Conservation (phyloP, 2,888 invertebrate species). For the Plagodis pulveraria region DNA sequence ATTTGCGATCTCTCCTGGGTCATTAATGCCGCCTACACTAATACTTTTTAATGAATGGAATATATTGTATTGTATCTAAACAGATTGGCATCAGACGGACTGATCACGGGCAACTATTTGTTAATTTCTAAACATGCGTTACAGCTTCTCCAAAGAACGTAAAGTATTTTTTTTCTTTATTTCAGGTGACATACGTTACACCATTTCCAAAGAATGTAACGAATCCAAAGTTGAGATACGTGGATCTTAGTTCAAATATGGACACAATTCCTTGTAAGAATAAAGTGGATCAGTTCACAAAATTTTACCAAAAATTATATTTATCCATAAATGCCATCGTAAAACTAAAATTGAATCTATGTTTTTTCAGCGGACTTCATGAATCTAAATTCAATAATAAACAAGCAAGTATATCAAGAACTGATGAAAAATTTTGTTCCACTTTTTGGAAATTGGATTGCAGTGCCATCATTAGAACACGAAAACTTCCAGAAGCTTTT, state of each 20-base stretch:
- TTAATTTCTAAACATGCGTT: too few relatives aligned
- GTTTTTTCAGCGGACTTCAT: not conserved
- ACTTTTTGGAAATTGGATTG: not conserved
- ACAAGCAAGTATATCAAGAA: not conserved
- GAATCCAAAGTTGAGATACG: not conserved
- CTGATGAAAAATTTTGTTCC: not conserved
- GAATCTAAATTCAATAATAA: not conserved
- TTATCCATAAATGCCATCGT: too few relatives aligned
- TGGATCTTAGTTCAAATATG: not conserved
- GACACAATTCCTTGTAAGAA: not conserved
- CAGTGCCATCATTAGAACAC: not conserved
- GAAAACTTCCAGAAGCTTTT: constrained; percentile 8
- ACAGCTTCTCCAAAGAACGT: too few relatives aligned
- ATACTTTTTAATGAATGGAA: too few relatives aligned
- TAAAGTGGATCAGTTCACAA: too few relatives aligned
- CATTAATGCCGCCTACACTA: too few relatives aligned
- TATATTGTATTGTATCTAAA: too few relatives aligned
- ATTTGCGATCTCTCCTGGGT: too few relatives aligned
- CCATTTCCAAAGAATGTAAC: constrained; percentile 3
- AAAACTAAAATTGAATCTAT: too few relatives aligned
- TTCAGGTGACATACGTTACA: constrained; percentile 13
- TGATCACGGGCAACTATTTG: too few relatives aligned
- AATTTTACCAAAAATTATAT: too few relatives aligned
- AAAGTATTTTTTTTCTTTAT: not conserved
- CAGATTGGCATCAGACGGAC: too few relatives aligned